Evolutionary conservation across 92 coral and sea anemone genomes (phyloP), one percentile per base, ranked within the genome.

Genomic region (Ricordea florida): DNA sequence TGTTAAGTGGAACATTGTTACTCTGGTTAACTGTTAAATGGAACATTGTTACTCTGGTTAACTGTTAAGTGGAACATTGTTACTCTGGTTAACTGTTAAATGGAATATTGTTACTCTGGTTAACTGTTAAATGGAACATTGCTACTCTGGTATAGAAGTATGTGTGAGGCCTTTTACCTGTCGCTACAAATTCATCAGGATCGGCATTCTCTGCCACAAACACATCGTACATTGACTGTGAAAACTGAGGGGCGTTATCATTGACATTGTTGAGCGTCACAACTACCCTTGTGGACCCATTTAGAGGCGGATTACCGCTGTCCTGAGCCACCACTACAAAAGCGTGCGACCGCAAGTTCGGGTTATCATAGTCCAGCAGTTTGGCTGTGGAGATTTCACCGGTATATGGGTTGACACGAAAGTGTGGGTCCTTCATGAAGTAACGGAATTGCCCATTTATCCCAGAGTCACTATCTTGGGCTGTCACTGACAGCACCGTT

Each of bases 391-490:
- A 75, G 28, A 96, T 78, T 42, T 90, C 81, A 3, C 99, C 99
- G 3, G 94, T 87, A 70, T 88, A 96, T 1, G 97, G 92, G 32
- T 96, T 94, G 3, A 91, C 87, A 2, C 83, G 23, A 51, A 96
- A 96, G 50, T 57, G 75, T 13, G 74, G 72, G 49, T 85, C 86
- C 25, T 86, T 80, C 40, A 69, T 52, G 68, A 74, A 81, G 63
- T 82, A 96, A 7, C 87, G 85, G 31, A 88, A 86, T 41, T 96
- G 96, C 3, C 96, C 96, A 47, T 88, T 80, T 4, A 92, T 83
- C 15, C 97, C 99, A 15, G 99, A 91, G 66, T 96, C 99, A 27
- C 80, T 79, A 76, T 96, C 99, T 24, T 45, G 72, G 4, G 99
- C 99, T n/a, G 93, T 80, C 30, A 96, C 94, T 2, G 86, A 73